phyloP scores from a whole-genome alignment of 1,140 invertebrate genomes.

The Bombyx mandarina region DNA sequence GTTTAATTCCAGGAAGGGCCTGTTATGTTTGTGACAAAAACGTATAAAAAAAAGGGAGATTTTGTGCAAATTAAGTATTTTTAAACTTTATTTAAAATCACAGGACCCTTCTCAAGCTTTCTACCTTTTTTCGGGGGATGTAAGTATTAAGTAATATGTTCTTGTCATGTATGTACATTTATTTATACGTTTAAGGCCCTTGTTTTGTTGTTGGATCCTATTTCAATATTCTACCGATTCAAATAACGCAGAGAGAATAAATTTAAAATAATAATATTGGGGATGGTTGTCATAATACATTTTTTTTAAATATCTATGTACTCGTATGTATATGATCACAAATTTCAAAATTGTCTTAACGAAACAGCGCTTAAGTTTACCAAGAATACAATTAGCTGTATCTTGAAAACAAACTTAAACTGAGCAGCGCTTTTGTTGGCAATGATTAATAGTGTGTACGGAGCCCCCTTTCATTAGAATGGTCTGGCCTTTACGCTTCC shows the following conservation, averaged over 20 bases:
- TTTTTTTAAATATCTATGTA: no score
- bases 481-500: conserved; percentile 12
- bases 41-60: conserved; percentile 8
- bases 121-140: conserved; percentile 28
- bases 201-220: no score
- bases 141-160: conserved; percentile 38
- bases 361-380: no score
- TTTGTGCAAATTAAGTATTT: conserved; percentile 22
- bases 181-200: background rate
- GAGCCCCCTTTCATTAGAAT: conserved; percentile 18
- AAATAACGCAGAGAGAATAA: no score
- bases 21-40: conserved; percentile 5
- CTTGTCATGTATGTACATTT: conserved; percentile 3
- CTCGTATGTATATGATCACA: no score
- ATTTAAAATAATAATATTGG: no score
- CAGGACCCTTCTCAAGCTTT: conserved; percentile 40
- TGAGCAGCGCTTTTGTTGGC: conserved; percentile 17
- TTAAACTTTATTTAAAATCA: conserved; percentile 31
- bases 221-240: no score
- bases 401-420: conserved; percentile 10
- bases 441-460: conserved; percentile 23
- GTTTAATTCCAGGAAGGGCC: conserved; percentile 3
- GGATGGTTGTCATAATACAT: no score
- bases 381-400: no score
- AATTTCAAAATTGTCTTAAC: no score